Evolutionary conservation across 2,888 invertebrate species (phyloP).

Genomic region (Polia nebulosa): DNA sequence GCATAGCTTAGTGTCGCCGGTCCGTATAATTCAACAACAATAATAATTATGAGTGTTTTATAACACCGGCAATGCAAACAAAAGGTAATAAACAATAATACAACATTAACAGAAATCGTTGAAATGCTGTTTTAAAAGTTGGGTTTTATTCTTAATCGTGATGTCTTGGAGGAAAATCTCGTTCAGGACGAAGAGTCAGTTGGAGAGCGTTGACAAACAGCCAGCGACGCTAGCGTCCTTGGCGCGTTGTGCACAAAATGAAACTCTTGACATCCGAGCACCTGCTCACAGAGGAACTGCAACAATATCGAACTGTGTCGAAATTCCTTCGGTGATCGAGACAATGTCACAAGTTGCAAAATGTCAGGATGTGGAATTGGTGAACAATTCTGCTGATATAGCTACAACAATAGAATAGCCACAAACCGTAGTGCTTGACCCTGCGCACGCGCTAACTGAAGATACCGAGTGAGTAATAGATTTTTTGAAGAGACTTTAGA

Average conservation of each 20-base stretch:
- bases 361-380: conserved; percentile 63
- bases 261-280: conserved; percentile 34
- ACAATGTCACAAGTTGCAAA: conserved; percentile 66
- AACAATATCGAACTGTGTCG: conserved; percentile 62
- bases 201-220: conserved; percentile 61
- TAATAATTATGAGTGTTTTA: conserved; percentile 22
- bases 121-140: conserved; percentile 24
- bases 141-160: conserved; percentile 24
- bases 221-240: conserved; percentile 33
- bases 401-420: conserved; percentile 61
- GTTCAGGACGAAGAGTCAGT: conserved; percentile 65
- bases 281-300: conserved; percentile 42
- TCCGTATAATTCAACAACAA: conserved; percentile 31
- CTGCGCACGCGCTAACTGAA: conserved; percentile 59
- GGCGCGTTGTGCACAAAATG: conserved; percentile 56
- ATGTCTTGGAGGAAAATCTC: conserved; percentile 74
- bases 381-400: conserved; percentile 40
- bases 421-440: conserved; percentile 63
- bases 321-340: conserved; percentile 56
- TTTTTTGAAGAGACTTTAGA: conserved; percentile 19
- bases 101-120: conserved; percentile 2
- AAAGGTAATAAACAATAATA: conserved; percentile 31
- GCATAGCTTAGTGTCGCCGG: conserved; percentile 17
- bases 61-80: conserved; percentile 30
- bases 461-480: conserved; percentile 67